These are phyloP conservation scores for Coelopa pilipes DNA, from an alignment of 2,888 invertebrate genomes.

Conservation along the genomic window DNA sequence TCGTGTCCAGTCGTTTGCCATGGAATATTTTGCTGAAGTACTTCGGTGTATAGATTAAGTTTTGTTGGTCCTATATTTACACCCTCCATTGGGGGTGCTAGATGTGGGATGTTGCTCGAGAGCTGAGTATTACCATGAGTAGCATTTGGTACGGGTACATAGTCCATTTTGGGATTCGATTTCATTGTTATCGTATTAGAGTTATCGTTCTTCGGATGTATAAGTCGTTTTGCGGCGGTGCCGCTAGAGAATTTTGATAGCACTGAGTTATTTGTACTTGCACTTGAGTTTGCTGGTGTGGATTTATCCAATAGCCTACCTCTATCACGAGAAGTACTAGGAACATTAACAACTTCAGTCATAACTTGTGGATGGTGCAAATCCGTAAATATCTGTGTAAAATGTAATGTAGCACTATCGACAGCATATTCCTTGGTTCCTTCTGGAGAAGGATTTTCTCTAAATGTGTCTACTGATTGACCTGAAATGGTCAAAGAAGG, in stretches of 20 bases:
- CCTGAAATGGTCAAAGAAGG: constrained; percentile 17
- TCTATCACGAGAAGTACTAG: constrained; percentile 4
- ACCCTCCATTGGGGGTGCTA: neutral
- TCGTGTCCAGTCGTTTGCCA: constrained; percentile 37
- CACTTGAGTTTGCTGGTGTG: neutral
- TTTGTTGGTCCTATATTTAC: constrained; percentile 5
- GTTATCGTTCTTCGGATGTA: constrained; percentile 2
- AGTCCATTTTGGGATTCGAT: neutral
- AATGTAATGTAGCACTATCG: constrained; percentile 46
- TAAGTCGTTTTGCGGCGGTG: neutral
- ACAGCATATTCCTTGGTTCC: constrained; percentile 27
- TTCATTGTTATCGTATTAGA: neutral
- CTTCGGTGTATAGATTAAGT: constrained; percentile 16
- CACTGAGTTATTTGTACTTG: constrained; percentile 15
- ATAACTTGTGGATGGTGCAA: constrained; percentile 38
- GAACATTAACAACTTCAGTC: neutral
- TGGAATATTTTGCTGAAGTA: constrained; percentile 35
- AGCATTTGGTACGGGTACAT: neutral
- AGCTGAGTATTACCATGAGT: constrained; percentile 2
- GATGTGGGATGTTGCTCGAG: neutral
- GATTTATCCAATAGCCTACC: neutral
- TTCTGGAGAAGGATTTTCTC: neutral
- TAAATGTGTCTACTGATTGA: neutral
- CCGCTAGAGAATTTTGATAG: neutral
- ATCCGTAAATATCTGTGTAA: constrained; percentile 53